Base-by-base conservation (phyloP, 2,113 vertebrate genomes). In the Manacus vitellinus region DNA sequence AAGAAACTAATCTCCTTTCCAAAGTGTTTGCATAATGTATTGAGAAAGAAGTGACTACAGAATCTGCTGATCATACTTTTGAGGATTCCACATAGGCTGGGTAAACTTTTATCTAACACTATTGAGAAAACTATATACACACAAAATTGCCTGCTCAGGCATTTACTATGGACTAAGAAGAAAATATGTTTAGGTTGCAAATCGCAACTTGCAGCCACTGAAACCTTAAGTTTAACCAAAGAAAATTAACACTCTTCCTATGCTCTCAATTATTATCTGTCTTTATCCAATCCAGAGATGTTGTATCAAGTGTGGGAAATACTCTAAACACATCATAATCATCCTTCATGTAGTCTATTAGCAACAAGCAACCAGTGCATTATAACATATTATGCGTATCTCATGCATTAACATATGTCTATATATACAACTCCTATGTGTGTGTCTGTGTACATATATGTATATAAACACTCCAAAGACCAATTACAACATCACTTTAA, bases 21-120 rank as follows among this genome's bases (percentile, higher is more conserved):
- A 61, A 85, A 94, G 94, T 54, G 61, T 94, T 79, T 91, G 77
- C 81, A 95, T 93, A 94, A 91, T 92, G 44, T 73, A 91, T 65
- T 85, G 84, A 89, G 79, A 91, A 95, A 89, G 44, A 94, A 95
- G 74, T 85, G 81, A 73, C 74, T 92, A 70, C 58, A 84, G 66
- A 95, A 95, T 97, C 89, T 96, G 89, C 93, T 87, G 89, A 94
- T 82, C 81, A 68, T 70, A 75, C 84, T 91, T 92, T 76, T 89
- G 87, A 96, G 92, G 77, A 85, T 93, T 96, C 80, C 62, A 55
- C 8, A 4, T 54, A 88, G 92, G 14, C 58, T 80, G 37, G 58
- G 49, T 70, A 83, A 88, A 97, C 78, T 91, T 94, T 90, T 93
- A 83, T 86, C 72, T 91, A 93, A 79, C 41, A 51, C 23, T 58